A percentile compares a stretch with the other conserved stretches of the same genome.
Conservation (phyloP, 2,113 vertebrate genomes). For the Pomatostomus ruficeps region DNA sequence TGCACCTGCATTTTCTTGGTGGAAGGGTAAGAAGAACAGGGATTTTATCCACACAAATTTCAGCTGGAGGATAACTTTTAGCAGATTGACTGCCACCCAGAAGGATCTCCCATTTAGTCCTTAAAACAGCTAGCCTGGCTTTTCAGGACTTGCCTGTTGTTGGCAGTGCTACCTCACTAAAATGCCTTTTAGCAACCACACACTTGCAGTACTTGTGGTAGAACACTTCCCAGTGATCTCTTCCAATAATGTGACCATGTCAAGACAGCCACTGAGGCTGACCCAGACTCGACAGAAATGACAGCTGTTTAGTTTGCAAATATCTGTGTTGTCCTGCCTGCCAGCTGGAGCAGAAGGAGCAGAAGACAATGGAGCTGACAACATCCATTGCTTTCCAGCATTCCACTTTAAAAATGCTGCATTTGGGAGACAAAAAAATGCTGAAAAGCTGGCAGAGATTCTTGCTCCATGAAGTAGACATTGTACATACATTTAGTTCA, state of each 20-base stretch:
- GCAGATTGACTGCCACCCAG: neutral
- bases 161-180: neutral
- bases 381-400: neutral
- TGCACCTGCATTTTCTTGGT: neutral
- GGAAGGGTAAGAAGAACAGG: neutral
- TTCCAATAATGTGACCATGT: neutral
- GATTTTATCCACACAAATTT: neutral
- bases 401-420: neutral
- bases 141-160: neutral
- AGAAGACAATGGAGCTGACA: neutral
- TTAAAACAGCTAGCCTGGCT: neutral
- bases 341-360: neutral
- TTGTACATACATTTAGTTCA: neutral
- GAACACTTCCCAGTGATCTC: neutral
- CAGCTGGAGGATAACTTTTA: neutral
- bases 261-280: neutral
- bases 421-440: neutral
- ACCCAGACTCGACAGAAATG: neutral
- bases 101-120: neutral
- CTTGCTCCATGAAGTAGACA: neutral
- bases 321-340: neutral
- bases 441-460: neutral
- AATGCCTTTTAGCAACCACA: neutral
- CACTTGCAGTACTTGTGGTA: neutral
- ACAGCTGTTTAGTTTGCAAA: neutral